Conservation (phyloP, 2,113 vertebrate species). For the Heloderma charlesbogerti region DNA sequence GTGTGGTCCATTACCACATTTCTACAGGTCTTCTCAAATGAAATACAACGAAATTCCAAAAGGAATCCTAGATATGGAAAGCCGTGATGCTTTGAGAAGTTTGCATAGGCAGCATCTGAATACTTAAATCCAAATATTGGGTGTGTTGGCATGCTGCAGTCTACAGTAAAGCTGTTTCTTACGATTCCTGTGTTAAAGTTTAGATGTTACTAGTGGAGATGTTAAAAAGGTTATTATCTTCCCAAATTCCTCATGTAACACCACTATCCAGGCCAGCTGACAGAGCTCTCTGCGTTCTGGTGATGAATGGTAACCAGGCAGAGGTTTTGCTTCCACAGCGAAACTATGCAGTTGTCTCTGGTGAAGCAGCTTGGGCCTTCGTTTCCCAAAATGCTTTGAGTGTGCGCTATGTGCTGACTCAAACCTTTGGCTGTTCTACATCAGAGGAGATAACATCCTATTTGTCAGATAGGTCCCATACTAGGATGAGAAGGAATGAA, state of each 20-base stretch:
- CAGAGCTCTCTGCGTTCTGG: slow-evolving; percentile 45
- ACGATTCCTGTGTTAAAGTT: background rate
- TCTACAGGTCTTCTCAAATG: background rate
- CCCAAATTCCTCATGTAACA: slow-evolving; percentile 42
- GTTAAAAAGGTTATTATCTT: slow-evolving; percentile 55
- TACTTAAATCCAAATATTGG: background rate
- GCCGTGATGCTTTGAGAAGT: background rate
- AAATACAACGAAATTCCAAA: background rate
- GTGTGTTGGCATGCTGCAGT: background rate
- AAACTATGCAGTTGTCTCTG: slow-evolving; percentile 48
- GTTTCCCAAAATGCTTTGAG: slow-evolving; percentile 12
- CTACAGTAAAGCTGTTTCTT: background rate
- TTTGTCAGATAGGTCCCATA: background rate
- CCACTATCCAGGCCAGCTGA: slow-evolving; percentile 32
- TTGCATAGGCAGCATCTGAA: background rate
- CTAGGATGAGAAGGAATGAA: slow-evolving; percentile 16
- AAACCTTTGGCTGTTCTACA: background rate
- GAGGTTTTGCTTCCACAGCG: slow-evolving; percentile 31
- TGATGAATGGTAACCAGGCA: slow-evolving; percentile 53
- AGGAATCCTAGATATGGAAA: background rate
- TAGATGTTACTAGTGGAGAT: slow-evolving; percentile 18
- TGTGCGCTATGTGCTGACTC: background rate
- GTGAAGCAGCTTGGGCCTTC: slow-evolving; percentile 20
- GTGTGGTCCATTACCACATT: background rate
- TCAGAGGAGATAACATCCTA: background rate